Percentiles rank a stretch among this genome's conserved stretches.
Conservation (phyloP, 2,797 vertebrate species). For the Enteromius afrohamiltoni region DNA sequence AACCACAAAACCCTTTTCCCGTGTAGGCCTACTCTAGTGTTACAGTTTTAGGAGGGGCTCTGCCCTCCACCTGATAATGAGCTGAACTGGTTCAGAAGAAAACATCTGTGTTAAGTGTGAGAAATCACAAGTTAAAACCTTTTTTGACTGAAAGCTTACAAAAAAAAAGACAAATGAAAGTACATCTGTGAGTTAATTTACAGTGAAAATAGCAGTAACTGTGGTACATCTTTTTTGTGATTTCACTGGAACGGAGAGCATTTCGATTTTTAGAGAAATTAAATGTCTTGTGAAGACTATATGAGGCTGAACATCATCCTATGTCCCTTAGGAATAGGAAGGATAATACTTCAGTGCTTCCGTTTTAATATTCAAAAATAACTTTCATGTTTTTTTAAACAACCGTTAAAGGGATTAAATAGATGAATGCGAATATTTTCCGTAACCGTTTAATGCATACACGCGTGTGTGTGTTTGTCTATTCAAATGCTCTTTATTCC, state of each 20-base stretch:
- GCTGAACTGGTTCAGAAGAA: background rate
- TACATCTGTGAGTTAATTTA: background rate
- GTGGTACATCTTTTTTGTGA: background rate
- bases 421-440: background rate
- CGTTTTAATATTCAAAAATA: background rate
- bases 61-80: background rate
- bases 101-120: background rate
- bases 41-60: slow-evolving; percentile 22
- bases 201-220: background rate
- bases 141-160: background rate
- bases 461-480: background rate
- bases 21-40: slow-evolving; percentile 19
- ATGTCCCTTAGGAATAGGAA: background rate
- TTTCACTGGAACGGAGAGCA: background rate
- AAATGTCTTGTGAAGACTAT: background rate
- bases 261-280: background rate
- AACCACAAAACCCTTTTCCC: slow-evolving; percentile 37
- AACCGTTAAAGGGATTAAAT: background rate
- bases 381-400: background rate
- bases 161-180: background rate
- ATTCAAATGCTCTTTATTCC: background rate
- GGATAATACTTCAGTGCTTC: background rate
- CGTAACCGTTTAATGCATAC: background rate
- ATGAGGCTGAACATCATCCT: background rate
- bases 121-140: background rate